Percentiles rank a stretch among this genome's conserved stretches.
Evolutionary conservation across 2,113 vertebrate genomes (phyloP).

Genomic region (Dolichotis patagonum): DNA sequence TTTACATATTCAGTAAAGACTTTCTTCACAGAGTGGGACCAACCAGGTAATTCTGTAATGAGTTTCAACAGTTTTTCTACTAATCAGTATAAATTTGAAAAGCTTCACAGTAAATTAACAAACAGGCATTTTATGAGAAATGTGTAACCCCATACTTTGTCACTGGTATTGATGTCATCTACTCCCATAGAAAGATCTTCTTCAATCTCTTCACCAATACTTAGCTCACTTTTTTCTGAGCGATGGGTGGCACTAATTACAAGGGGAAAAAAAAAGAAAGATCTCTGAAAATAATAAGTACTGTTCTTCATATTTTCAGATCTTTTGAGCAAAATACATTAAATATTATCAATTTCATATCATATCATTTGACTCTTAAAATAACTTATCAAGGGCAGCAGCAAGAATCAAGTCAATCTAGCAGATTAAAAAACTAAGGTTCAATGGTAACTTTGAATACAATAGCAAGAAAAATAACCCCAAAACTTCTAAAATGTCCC

Average conservation of each 20-base stretch:
- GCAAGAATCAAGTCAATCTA: not conserved
- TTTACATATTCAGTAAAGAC: not conserved
- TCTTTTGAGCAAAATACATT: not conserved
- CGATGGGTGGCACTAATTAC: constrained; percentile 89
- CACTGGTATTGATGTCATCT: constrained; percentile 89
- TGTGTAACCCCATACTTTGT: constrained; percentile 86
- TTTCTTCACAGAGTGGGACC: not conserved
- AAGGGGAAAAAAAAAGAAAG: not conserved
- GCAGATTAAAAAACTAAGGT: not conserved
- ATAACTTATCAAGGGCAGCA: not conserved
- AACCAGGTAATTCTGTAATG: not conserved
- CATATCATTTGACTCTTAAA: not conserved
- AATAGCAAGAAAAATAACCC: not conserved
- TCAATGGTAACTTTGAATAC: not conserved
- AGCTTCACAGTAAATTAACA: not conserved
- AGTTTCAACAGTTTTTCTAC: not conserved
- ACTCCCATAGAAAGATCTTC: constrained; percentile 91
- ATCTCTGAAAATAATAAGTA: not conserved
- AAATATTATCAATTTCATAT: not conserved
- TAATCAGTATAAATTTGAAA: not conserved
- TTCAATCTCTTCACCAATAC: constrained; percentile 96
- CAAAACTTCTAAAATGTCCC: not conserved
- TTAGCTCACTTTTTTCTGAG: constrained; percentile 94
- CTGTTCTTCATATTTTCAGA: not conserved
- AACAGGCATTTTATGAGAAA: fast-evolving